Percentiles rank a stretch among this genome's conserved stretches.
Conservation (phyloP, 2,113 vertebrate genomes). For the Oxyura jamaicensis region DNA sequence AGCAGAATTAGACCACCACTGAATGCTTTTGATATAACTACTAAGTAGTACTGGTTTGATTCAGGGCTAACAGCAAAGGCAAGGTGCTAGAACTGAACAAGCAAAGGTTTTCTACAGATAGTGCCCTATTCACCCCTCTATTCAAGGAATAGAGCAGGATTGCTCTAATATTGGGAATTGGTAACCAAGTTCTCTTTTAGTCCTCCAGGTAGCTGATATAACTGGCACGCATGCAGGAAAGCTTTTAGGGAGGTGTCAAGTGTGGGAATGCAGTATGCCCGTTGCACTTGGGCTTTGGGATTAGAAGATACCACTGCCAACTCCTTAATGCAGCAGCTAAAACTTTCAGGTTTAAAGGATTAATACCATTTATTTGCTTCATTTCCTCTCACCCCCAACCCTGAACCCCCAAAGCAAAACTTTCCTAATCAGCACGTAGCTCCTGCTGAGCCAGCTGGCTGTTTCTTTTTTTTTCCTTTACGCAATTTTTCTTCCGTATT, state of each 20-base stretch:
- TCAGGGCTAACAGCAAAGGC: background rate
- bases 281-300: conserved; percentile 44
- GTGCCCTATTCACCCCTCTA: conserved; percentile 36
- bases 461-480: background rate
- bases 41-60: background rate
- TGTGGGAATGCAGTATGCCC: conserved; percentile 17
- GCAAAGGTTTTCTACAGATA: conserved; percentile 43
- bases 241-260: conserved; percentile 65
- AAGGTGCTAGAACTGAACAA: conserved; percentile 4
- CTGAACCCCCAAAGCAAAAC: conserved; percentile 13
- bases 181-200: conserved; percentile 14
- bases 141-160: conserved; percentile 19
- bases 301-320: conserved; percentile 51
- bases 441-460: conserved; percentile 8
- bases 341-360: conserved; percentile 60
- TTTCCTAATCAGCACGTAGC: conserved; percentile 47
- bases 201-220: conserved; percentile 59
- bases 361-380: conserved; percentile 65
- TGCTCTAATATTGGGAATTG: conserved; percentile 57
- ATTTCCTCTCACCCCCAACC: background rate
- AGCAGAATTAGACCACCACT: background rate
- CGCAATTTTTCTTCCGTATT: background rate
- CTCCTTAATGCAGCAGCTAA: conserved; percentile 57
- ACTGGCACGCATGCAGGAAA: background rate
- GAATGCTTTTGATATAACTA: background rate